Base-by-base conservation (phyloP, 2,888 invertebrate genomes). In the Chloromyia formosa region DNA sequence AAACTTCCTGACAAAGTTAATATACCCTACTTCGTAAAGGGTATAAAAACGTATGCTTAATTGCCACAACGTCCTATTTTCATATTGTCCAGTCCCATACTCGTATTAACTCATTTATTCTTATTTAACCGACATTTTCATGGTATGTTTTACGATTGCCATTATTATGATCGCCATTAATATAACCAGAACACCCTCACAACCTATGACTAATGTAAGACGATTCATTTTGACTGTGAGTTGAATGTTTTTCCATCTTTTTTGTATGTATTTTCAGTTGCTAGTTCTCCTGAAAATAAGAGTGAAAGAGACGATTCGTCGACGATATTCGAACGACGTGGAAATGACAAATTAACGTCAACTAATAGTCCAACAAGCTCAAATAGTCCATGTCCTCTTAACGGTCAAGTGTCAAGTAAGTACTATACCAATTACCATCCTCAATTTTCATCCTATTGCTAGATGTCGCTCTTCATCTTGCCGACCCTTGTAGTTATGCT, bases 241-340 rank as follows among this genome's bases (percentile, higher is more conserved):
- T 20, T 69, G 1, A 53, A 54, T 80, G 27, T 56, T 56, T 56
- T 56, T 18, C 56, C 27, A 4, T 35, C 27, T 35, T 35, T 20
- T 56, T 77, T 45, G 62, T 73, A 76, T 78, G 75, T 84, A 84
- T 84, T 92, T 91, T 75, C 90, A 94, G 93, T 94, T 88, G 94
- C 94, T 86, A 93, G 93, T 86, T 93, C 93, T 79, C 93, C 93
- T 80, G 93, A 93, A 84, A 88, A 89, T 84, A 85, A 87, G 79
- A 84, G 87, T 84, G 83, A 88, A 79, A 88, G 88, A 82, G 90
- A 90, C 83, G 90, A 90, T 82, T 3, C 49, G 16, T 86, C 84
- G 76, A 83, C 81, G 77, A 82, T 83, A 80, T 80, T 78, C 75
- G 78, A 78, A 81, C 86, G 86, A 81, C 85, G 86, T 80, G 86